Percentiles rank a stretch among this genome's conserved stretches.
Evolutionary conservation across 2,888 invertebrate species (phyloP).

Genomic region (Unio delphinus): DNA sequence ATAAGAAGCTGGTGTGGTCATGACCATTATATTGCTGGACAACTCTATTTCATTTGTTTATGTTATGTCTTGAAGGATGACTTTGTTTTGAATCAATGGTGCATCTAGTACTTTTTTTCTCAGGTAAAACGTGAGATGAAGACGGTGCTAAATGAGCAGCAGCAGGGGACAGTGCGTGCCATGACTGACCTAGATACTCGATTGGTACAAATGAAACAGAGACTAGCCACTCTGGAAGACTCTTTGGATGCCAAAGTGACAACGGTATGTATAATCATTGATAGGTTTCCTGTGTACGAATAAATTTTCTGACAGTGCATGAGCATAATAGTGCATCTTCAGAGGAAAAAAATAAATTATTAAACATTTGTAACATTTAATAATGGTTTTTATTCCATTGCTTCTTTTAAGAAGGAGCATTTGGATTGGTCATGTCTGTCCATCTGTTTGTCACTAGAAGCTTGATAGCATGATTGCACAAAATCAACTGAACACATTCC

Average conservation of each 20-base stretch:
- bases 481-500: too few relatives aligned
- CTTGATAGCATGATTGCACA: too few relatives aligned
- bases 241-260: slow-evolving; percentile 55
- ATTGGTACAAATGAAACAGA: slow-evolving; percentile 51
- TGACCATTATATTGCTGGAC: not conserved
- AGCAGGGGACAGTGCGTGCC: slow-evolving; percentile 54
- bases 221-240: slow-evolving; percentile 52
- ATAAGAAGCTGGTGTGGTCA: too few relatives aligned
- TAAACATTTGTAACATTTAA: too few relatives aligned
- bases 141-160: slow-evolving; percentile 50
- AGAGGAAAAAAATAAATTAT: too few relatives aligned
- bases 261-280: slow-evolving; percentile 42
- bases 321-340: too few relatives aligned
- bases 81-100: not conserved
- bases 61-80: not conserved
- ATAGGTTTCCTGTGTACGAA: not conserved
- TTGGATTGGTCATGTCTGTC: too few relatives aligned
- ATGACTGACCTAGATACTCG: slow-evolving; percentile 64
- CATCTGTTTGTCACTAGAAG: too few relatives aligned
- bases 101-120: not conserved
- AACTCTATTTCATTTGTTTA: not conserved
- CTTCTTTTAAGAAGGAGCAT: too few relatives aligned
- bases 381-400: too few relatives aligned
- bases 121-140: slow-evolving; percentile 61
- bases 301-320: not conserved